Percentiles rank a stretch among this genome's conserved stretches.
These are phyloP conservation scores for Aldabrachelys gigantea DNA, from an alignment of 2,113 vertebrate species.

Conservation along the genomic window DNA sequence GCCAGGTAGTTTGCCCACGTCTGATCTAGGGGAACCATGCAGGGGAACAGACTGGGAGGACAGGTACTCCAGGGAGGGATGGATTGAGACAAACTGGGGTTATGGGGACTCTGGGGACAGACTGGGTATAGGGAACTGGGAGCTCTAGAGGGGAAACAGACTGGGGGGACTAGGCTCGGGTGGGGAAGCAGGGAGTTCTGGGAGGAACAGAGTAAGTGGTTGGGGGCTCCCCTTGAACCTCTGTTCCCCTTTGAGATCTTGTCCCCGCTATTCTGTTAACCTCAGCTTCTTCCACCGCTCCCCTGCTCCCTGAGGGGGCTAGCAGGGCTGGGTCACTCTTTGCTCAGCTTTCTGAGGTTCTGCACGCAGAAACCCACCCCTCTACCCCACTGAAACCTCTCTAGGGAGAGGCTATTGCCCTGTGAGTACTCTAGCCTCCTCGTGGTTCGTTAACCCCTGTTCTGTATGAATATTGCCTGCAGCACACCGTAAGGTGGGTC, in stretches of 20 bases:
- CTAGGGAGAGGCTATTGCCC: not conserved
- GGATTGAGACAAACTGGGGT: not conserved
- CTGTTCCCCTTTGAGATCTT: not conserved
- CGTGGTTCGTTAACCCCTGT: not conserved
- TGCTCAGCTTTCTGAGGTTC: not conserved
- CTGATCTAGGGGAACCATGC: accelerated
- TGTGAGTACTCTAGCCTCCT: not conserved
- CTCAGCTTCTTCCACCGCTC: not conserved
- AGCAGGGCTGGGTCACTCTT: not conserved
- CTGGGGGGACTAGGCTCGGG: not conserved
- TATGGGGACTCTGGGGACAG: not conserved
- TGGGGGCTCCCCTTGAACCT: not conserved
- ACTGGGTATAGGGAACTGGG: not conserved
- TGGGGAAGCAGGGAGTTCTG: not conserved
- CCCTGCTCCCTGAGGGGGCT: not conserved
- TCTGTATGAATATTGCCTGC: accelerated
- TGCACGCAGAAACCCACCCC: not conserved
- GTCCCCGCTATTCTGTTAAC: not conserved
- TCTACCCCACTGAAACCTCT: accelerated
- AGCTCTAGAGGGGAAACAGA: not conserved
- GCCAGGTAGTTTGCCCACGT: too few species aligned
- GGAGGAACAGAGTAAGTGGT: not conserved
- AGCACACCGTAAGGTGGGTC: accelerated
- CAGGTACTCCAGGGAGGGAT: not conserved
- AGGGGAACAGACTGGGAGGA: not conserved